Evolutionary conservation across 2,888 invertebrate genomes (phyloP).

Genomic region (Flabesymbios commensalis): DNA sequence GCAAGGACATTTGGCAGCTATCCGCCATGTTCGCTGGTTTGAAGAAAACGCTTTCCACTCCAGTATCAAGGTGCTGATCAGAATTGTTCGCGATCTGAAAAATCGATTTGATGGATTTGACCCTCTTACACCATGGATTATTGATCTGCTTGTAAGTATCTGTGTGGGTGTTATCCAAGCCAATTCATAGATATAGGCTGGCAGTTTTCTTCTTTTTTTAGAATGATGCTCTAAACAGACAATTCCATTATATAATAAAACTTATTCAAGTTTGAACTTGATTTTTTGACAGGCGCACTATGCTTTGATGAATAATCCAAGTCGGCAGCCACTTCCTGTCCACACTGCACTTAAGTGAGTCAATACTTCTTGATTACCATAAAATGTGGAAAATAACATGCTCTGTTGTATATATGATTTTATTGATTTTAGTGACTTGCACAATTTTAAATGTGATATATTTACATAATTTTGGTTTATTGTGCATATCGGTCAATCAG

Average conservation of each 20-base stretch:
- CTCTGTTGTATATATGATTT: too few relatives aligned
- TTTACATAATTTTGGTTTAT: too few relatives aligned
- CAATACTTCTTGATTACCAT: too few relatives aligned
- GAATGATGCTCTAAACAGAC: too few relatives aligned
- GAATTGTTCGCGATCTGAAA: constrained; percentile 89
- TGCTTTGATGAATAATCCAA: constrained; percentile 94
- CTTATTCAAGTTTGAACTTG: too few relatives aligned
- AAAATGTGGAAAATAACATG: too few relatives aligned
- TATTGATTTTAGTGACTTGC: too few relatives aligned
- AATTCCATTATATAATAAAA: too few relatives aligned
- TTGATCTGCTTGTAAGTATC: constrained; percentile 76
- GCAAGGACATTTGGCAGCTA: constrained; percentile 88
- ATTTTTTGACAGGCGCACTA: constrained; percentile 84
- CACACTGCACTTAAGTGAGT: constrained; percentile 79
- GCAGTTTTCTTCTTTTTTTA: too few relatives aligned
- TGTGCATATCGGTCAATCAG: too few relatives aligned
- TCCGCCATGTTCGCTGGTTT: constrained; percentile 96
- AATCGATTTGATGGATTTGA: constrained; percentile 87
- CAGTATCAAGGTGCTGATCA: constrained; percentile 90
- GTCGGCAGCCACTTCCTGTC: constrained; percentile 87
- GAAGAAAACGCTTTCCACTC: constrained; percentile 97
- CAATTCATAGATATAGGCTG: too few relatives aligned
- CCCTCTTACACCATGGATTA: constrained; percentile 93
- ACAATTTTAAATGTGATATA: too few relatives aligned
- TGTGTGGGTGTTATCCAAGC: neutral